phyloP scores from a whole-genome alignment of 2,113 vertebrate genomes.

The Sinocyclocheilus maitianheensis region DNA sequence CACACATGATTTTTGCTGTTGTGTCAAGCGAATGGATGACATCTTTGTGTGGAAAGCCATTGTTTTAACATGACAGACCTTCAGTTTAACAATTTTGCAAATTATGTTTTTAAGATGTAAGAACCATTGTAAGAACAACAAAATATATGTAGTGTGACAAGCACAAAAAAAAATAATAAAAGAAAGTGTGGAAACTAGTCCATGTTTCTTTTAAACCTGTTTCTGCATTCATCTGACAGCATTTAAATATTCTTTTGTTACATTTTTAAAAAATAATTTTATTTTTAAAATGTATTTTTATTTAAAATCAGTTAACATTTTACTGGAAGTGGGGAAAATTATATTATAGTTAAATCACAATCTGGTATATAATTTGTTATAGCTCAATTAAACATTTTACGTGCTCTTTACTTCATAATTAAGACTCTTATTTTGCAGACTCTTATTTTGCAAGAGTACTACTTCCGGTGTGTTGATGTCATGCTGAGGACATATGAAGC shows the following conservation, averaged over 20 bases:
- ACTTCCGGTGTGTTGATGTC: not conserved
- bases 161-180: conserved; percentile 12
- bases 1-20: not conserved
- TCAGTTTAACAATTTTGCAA: not conserved
- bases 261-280: not conserved
- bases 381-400: not conserved
- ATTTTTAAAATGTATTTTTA: not conserved
- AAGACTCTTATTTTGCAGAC: conserved; percentile 48
- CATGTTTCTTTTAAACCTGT: not conserved
- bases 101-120: not conserved
- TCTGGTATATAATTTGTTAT: not conserved
- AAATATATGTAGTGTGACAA: conserved; percentile 9
- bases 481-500: not conserved
- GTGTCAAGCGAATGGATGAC: not conserved
- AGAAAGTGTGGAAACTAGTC: not conserved
- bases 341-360: not conserved
- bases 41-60: not conserved
- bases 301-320: not conserved
- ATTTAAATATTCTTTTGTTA: not conserved
- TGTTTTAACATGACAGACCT: not conserved
- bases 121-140: not conserved
- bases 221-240: not conserved
- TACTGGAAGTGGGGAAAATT: too few relatives aligned
- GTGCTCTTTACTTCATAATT: not conserved
- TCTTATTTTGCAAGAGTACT: conserved; percentile 35